Percentiles rank a stretch among this genome's conserved stretches.
These are phyloP conservation scores for Tenthredo distinguenda DNA, from an alignment of 2,888 invertebrate genomes.

Conservation along the genomic window DNA sequence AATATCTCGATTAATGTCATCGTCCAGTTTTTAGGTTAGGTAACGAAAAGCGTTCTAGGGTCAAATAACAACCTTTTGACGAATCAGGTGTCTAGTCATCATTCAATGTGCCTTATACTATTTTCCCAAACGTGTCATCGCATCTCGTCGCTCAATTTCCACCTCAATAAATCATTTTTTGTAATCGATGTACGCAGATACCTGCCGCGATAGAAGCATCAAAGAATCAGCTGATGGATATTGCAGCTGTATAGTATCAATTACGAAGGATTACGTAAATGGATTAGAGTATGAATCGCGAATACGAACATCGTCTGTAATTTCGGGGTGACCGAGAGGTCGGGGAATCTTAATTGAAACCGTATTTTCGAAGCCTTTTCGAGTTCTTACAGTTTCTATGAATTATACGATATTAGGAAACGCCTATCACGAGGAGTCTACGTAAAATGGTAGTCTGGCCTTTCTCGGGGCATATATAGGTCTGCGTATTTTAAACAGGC, in stretches of 20 bases:
- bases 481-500: slow-evolving; percentile 40
- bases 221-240: not conserved
- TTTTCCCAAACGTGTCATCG: not conserved
- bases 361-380: not conserved
- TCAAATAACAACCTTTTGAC: not conserved
- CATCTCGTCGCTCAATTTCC: not conserved
- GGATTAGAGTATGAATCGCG: not conserved
- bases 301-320: not conserved
- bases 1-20: not conserved
- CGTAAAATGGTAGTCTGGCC: not conserved
- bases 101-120: not conserved
- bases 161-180: slow-evolving; percentile 1
- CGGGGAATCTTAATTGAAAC: not conserved
- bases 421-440: not conserved
- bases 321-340: not conserved
- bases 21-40: not conserved
- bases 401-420: not conserved
- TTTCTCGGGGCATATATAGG: slow-evolving; percentile 26
- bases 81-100: not conserved
- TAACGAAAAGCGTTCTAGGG: too few species aligned
- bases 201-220: not conserved
- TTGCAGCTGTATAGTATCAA: not conserved
- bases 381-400: not conserved
- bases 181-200: not conserved
- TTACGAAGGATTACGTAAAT: not conserved